phyloP scores from a whole-genome alignment of 2,888 invertebrate species.

The Eupeodes latifasciatus region DNA sequence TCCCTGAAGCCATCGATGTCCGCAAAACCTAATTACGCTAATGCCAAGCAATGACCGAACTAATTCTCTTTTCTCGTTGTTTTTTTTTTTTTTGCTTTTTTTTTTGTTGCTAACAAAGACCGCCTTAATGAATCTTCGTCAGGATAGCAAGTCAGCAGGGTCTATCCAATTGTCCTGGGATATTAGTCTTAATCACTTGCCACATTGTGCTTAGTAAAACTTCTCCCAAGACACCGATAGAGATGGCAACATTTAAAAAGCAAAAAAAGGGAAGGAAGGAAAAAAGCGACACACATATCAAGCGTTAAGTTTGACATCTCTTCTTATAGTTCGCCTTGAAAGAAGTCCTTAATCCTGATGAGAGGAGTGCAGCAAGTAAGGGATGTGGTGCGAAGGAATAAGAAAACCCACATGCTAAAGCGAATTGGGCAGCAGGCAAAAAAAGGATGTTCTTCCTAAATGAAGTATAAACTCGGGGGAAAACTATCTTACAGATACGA shows the following conservation, averaged over 20 bases:
- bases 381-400: background rate
- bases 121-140: constrained; percentile 42
- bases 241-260: background rate
- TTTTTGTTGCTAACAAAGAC: too few species aligned
- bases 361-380: background rate
- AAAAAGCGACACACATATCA: constrained; percentile 39
- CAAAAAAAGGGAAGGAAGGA: background rate
- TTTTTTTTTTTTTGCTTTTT: background rate
- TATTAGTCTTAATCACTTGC: constrained; percentile 72
- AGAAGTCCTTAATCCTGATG: constrained; percentile 53
- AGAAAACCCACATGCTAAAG: constrained; percentile 37
- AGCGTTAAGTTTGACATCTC: constrained; percentile 66
- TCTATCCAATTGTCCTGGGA: constrained; percentile 37
- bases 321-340: constrained; percentile 34
- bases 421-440: constrained; percentile 31
- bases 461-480: constrained; percentile 55
- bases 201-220: constrained; percentile 71
- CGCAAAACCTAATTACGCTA: constrained; percentile 64
- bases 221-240: constrained; percentile 61
- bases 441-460: constrained; percentile 66
- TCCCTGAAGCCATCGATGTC: constrained; percentile 40
- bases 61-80: constrained; percentile 33
- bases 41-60: constrained; percentile 58
- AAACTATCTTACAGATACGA: constrained; percentile 65
- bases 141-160: constrained; percentile 38